Conservation (phyloP, 2,113 vertebrate species). For the Petroica traversi region DNA sequence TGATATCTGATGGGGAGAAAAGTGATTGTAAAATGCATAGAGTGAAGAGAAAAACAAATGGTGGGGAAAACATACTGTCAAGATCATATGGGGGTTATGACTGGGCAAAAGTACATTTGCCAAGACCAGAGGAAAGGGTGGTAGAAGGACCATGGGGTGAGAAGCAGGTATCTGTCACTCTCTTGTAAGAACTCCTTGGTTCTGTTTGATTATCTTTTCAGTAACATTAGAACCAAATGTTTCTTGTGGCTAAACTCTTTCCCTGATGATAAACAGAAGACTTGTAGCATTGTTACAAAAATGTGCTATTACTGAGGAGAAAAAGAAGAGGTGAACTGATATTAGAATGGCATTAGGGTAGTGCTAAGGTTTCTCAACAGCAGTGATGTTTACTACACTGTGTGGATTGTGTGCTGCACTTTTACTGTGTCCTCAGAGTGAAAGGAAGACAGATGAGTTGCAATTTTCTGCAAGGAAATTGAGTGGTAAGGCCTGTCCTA, state of each 20-base stretch:
- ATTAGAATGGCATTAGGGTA: background rate
- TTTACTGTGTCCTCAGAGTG: background rate
- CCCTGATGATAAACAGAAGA: background rate
- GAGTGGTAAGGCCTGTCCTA: background rate
- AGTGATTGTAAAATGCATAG: background rate
- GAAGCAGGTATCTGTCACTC: background rate
- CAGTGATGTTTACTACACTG: background rate
- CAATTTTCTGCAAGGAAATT: slow-evolving; percentile 15
- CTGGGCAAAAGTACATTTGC: background rate
- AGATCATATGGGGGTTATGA: background rate
- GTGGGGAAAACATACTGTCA: background rate
- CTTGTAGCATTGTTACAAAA: background rate
- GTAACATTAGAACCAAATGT: background rate
- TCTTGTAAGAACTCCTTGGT: background rate
- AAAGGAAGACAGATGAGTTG: slow-evolving; percentile 34
- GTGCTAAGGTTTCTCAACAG: background rate
- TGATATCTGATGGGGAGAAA: background rate
- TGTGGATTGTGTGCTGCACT: background rate
- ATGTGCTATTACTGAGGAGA: background rate
- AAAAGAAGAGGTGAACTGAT: background rate
- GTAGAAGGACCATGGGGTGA: background rate
- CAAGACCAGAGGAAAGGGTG: background rate
- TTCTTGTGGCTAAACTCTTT: background rate
- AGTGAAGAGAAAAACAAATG: background rate
- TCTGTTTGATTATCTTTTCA: background rate